Conservation (phyloP, 2,797 vertebrate species). For the Sebastes cheni region DNA sequence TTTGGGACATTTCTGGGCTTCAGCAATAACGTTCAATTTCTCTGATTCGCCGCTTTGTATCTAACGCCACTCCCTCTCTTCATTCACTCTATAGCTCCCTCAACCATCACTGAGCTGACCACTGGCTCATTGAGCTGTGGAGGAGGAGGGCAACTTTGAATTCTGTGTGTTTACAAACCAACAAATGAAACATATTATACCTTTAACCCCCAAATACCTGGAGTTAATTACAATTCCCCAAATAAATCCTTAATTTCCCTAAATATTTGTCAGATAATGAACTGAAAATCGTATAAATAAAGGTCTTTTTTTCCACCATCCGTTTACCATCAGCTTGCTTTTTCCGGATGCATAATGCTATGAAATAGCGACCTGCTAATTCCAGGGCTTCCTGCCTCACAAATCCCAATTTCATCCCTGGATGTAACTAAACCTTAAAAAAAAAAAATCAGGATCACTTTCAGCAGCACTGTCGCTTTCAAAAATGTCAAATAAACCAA, state of each 20-base stretch:
- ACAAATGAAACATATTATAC: too few species aligned
- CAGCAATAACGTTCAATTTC: too few species aligned
- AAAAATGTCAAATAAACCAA: slow-evolving; percentile 7
- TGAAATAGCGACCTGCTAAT: background rate
- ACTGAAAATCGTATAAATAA: background rate
- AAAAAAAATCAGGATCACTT: background rate
- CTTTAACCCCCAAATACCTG: background rate
- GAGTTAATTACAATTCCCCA: background rate
- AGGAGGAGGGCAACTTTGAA: background rate
- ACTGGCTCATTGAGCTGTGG: too few species aligned
- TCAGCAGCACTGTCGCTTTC: background rate
- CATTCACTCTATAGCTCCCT: too few species aligned
- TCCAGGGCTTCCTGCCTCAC: background rate
- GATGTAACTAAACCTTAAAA: background rate
- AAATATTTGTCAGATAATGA: background rate
- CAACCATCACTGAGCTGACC: too few species aligned
- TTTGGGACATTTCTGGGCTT: too few species aligned
- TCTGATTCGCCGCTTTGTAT: too few species aligned
- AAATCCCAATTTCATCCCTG: background rate
- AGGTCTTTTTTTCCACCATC: background rate
- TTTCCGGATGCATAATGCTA: background rate
- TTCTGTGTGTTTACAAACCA: background rate
- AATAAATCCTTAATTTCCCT: background rate
- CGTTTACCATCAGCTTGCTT: background rate
- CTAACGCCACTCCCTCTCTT: too few species aligned